Base-by-base conservation (phyloP, 92 coral and sea anemone species). In the Metridium senile region DNA sequence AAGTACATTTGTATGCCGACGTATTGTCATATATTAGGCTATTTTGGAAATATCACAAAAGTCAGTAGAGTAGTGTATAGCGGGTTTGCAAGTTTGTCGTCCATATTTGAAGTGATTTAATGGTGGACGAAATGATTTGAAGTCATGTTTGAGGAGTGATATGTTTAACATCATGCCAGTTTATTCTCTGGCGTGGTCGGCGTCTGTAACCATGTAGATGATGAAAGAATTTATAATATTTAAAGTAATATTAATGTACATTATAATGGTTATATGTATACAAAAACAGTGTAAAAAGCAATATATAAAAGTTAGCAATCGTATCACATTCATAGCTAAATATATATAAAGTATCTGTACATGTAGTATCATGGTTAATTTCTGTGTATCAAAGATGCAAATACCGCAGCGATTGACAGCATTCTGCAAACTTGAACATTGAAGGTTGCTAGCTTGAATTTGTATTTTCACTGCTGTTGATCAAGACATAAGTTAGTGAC, bases 191-290 rank as follows among this genome's bases (percentile, higher is more conserved):
- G 30, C 9, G 64, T 71, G 70, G 70, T 32, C 19, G n/a, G n/a
- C n/a, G 25, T 16, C 51, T 28, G 70, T 61, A 23, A 43, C n/a
- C 9, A 59, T 69, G 59, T 53, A 71, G 76, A 71, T 71, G 51
- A 28, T 51, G 34, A 71, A 71, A 69, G 74, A 71, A 71, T 52
- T 71, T 52, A 71, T 53, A 58, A 71, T 71, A 71, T 71, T 71
- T 71, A 71, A 70, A 53, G 76, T 71, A 71, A 71, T n/a, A n/a
- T n/a, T n/a, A 25, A 71, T 71, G 76, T 71, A 71, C 76, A 71
- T 32, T 71, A 54, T 46, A 33, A 71, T 27, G 75, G 61, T 53
- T 54, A n/a, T 71, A 64, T 71, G 76, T 71, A 71, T 71, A 53
- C 58, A 43, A n/a, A n/a, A n/a, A 53, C 70, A 28, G 64, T 71